phyloP scores from a whole-genome alignment of 2,888 invertebrate species.

The Acronicta aceris region DNA sequence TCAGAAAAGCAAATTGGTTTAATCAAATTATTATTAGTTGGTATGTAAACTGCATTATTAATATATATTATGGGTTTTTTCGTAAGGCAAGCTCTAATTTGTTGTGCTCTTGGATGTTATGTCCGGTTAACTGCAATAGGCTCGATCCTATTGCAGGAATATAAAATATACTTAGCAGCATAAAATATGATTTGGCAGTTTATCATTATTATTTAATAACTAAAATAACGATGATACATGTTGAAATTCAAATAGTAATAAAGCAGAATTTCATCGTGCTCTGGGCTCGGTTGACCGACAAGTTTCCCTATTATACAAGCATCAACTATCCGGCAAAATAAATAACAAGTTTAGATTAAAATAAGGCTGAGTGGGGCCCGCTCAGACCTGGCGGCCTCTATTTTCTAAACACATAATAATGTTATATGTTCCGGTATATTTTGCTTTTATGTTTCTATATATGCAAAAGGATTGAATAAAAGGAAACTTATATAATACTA shows the following conservation, averaged over 20 bases:
- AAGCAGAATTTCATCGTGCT: slow-evolving; percentile 30
- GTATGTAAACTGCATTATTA: too few relatives aligned
- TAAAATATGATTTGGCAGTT: not conserved
- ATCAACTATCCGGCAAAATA: slow-evolving; percentile 58
- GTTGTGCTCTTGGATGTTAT: too few relatives aligned
- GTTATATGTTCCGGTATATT: slow-evolving; percentile 13
- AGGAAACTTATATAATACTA: too few relatives aligned
- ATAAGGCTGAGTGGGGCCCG: slow-evolving; percentile 21
- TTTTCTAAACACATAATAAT: slow-evolving; percentile 15
- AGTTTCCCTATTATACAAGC: slow-evolving; percentile 62
- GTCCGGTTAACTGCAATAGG: too few relatives aligned
- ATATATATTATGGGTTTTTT: too few relatives aligned
- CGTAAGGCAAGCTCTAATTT: too few relatives aligned
- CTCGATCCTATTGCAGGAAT: too few relatives aligned
- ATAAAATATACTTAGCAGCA: too few relatives aligned
- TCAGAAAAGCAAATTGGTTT: too few relatives aligned
- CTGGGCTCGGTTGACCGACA: slow-evolving; percentile 39
- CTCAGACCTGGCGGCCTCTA: slow-evolving; percentile 45
- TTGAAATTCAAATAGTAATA: slow-evolving; percentile 52
- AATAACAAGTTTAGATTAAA: slow-evolving; percentile 65
- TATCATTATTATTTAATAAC: slow-evolving; percentile 11
- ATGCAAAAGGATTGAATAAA: not conserved
- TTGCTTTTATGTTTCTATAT: slow-evolving; percentile 9
- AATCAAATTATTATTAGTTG: too few relatives aligned
- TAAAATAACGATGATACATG: slow-evolving; percentile 31